A percentile compares a stretch with the other conserved stretches of the same genome.
Evolutionary conservation across 2,113 vertebrate species (phyloP).

Genomic region (Sphaerodactylus townsendi): DNA sequence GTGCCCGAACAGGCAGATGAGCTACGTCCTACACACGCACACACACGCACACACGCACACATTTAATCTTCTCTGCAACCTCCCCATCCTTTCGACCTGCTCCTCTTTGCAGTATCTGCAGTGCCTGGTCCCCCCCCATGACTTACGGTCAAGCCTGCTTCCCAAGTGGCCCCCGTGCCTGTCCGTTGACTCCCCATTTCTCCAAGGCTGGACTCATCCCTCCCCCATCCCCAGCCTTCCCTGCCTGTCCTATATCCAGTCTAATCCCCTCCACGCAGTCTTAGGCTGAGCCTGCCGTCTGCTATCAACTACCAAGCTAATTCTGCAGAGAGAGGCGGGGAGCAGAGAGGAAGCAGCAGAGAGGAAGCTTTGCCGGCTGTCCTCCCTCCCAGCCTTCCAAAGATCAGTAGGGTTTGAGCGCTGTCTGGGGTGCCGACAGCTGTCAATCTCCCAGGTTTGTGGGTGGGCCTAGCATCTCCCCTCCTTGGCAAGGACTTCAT

Average conservation of each 20-base stretch:
- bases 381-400: not conserved
- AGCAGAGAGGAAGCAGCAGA: too few relatives aligned
- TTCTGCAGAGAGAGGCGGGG: not conserved
- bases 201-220: not conserved
- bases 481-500: too few relatives aligned
- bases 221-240: slow-evolving; percentile 1
- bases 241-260: slow-evolving; percentile 42
- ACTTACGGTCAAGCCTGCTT: not conserved
- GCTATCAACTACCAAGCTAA: not conserved
- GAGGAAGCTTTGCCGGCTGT: too few relatives aligned
- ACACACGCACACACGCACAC: not conserved
- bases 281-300: not conserved
- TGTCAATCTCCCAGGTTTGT: not conserved
- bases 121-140: too few relatives aligned
- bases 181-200: not conserved
- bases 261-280: slow-evolving; percentile 37
- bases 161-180: too few relatives aligned
- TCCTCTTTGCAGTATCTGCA: not conserved
- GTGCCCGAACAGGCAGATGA: too few relatives aligned
- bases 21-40: not conserved
- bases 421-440: not conserved
- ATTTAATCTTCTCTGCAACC: not conserved
- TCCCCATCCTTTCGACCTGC: not conserved
- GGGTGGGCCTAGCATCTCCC: not conserved
- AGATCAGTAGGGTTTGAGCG: not conserved